Conservation (phyloP, 1,140 invertebrate genomes). For the Armadillidium nasatum region DNA sequence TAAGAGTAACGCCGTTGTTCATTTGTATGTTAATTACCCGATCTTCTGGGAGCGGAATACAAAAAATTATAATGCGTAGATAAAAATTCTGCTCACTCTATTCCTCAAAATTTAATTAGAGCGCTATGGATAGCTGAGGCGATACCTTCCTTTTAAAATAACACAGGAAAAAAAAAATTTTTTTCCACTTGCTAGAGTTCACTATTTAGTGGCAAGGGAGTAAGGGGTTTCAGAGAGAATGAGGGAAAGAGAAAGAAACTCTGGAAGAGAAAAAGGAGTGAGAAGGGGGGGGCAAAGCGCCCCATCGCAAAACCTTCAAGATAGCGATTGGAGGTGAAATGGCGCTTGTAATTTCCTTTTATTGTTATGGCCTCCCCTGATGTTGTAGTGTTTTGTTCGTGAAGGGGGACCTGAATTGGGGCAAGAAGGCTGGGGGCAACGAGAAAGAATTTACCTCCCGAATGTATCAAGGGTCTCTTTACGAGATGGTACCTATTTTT, state of each 20-base stretch:
- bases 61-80: slow-evolving; percentile 4
- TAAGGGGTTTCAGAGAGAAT: background rate
- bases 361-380: slow-evolving; percentile 2
- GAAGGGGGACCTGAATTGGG: background rate
- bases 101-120: slow-evolving; percentile 10
- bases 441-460: background rate
- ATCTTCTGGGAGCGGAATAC: background rate
- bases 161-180: background rate
- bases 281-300: background rate
- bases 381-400: background rate
- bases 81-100: background rate
- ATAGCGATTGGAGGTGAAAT: slow-evolving; percentile 12
- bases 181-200: slow-evolving; percentile 9
- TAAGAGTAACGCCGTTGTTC: background rate
- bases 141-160: background rate
- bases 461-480: slow-evolving; percentile 12
- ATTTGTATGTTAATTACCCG: slow-evolving; percentile 3
- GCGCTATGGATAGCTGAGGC: background rate
- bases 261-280: too few species aligned
- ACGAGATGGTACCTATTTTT: slow-evolving; percentile 12
- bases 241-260: background rate
- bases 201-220: background rate
- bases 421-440: too few species aligned
- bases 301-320: slow-evolving; percentile 11
- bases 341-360: slow-evolving; percentile 12